Conservation (phyloP, 2,113 vertebrate genomes). For the Pterophyllum scalare region DNA sequence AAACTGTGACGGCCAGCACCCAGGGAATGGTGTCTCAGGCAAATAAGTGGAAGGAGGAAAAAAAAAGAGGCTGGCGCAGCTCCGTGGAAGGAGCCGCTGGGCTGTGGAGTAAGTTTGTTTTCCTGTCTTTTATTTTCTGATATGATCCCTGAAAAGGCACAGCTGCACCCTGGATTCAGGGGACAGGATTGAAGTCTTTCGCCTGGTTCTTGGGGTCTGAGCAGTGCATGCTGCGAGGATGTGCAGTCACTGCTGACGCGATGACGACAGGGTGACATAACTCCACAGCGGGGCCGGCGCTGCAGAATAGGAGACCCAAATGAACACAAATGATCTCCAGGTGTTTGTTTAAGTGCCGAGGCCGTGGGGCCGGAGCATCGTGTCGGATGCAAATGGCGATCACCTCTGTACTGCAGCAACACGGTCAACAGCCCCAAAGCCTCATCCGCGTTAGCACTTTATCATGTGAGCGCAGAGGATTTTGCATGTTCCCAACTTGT, state of each 20-base stretch:
- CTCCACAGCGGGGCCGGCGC: not conserved
- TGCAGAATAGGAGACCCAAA: conserved; percentile 69
- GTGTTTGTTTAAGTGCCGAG: conserved; percentile 70
- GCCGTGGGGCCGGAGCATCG: conserved; percentile 53
- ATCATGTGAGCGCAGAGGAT: conserved; percentile 33
- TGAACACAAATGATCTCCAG: conserved; percentile 76
- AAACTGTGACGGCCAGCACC: conserved; percentile 79
- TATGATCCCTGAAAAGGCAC: not conserved
- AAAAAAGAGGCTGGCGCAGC: conserved; percentile 2
- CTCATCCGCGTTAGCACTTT: conserved; percentile 42
- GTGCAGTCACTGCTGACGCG: conserved; percentile 15
- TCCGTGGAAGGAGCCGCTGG: not conserved
- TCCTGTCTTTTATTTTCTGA: not conserved
- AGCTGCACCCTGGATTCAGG: not conserved
- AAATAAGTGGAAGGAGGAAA: conserved; percentile 69
- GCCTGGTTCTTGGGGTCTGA: not conserved
- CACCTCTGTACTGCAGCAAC: conserved; percentile 59
- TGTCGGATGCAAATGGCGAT: conserved; percentile 76
- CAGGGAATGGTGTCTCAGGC: conserved; percentile 77
- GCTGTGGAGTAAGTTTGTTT: not conserved
- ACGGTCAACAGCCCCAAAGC: conserved; percentile 51
- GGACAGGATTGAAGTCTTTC: not conserved
- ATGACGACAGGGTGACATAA: conserved; percentile 10
- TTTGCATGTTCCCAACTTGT: conserved; percentile 72
- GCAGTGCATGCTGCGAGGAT: not conserved